These are phyloP conservation scores for Aplodontia rufa DNA, from an alignment of 2,113 vertebrate species.

Conservation along the genomic window DNA sequence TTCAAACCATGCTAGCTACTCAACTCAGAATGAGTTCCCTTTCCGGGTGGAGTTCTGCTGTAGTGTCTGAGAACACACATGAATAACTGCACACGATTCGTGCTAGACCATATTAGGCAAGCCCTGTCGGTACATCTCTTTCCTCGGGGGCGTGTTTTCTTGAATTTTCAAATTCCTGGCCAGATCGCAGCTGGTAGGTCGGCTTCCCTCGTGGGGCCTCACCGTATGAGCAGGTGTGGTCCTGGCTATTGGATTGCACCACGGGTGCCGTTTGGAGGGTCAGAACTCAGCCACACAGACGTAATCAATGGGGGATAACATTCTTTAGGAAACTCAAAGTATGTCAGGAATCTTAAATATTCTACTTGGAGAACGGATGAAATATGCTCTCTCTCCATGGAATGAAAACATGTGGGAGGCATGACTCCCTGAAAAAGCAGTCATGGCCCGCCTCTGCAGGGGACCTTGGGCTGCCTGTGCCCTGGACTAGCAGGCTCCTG, in stretches of 20 bases:
- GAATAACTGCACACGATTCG: background rate
- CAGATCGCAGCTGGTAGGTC: background rate
- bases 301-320: constrained; percentile 59
- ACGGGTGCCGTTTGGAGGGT: constrained; percentile 59
- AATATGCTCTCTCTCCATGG: background rate
- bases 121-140: background rate
- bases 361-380: constrained; percentile 48
- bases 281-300: background rate
- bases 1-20: background rate
- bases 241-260: constrained; percentile 32
- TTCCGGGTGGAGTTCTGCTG: background rate
- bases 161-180: constrained; percentile 41
- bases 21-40: constrained; percentile 36
- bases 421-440: constrained; percentile 38
- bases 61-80: background rate
- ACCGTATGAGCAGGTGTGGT: background rate
- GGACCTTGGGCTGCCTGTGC: too few relatives aligned
- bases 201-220: background rate
- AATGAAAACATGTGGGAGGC: background rate
- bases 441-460: fast-evolving
- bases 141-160: constrained; percentile 21
- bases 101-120: background rate
- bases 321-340: constrained; percentile 70
- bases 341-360: constrained; percentile 81
- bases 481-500: background rate